Evolutionary conservation across 2,888 invertebrate species (phyloP), one percentile per base, ranked within the genome.

Genomic region (Athrips mouffetella): DNA sequence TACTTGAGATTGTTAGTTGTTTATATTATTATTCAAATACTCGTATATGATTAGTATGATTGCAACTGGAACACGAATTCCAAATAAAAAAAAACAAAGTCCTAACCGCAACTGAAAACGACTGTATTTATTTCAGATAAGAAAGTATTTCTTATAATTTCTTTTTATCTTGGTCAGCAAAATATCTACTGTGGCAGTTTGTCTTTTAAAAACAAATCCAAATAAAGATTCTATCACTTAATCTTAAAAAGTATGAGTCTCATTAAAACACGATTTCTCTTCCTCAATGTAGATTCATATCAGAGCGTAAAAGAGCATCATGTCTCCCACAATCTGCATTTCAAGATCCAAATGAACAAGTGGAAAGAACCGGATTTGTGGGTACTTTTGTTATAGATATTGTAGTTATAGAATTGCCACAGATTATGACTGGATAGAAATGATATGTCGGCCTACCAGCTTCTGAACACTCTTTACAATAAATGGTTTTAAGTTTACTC

Each of bases 301-400:
- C 13, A 21, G 31, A 25, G 33, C 29, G 39, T 40, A 44, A 42
- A 40, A 40, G 31, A 45, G 18, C 30, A 31, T 45, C 37, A 10
- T 15, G 29, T 42, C 46, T 25, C 23, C 47, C 53, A 58, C 57
- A 59, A 62, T 62, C 59, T 58, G 58, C 55, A 60, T 60, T 60
- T 59, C 57, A 60, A 62, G 60, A 59, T 59, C 57, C 49, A 61
- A 65, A 66, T 62, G 62, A 60, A 64, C 57, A 60, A 59, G 55
- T 54, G 51, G 54, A 53, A 58, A 67, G 64, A 72, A 66, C 63
- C 63, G 57, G 68, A 66, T 64, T 65, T 57, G 16, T 69, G 18
- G n/a, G 37, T 37, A 37, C 37, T 37, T 37, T 37, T 37, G 37
- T 37, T 37, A 37, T 21, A 37, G 37, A 37, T 37, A 37, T 37